Percentiles rank a stretch among this genome's conserved stretches.
Evolutionary conservation across 2,888 invertebrate genomes (phyloP).

Genomic region (Aphodius granarius): DNA sequence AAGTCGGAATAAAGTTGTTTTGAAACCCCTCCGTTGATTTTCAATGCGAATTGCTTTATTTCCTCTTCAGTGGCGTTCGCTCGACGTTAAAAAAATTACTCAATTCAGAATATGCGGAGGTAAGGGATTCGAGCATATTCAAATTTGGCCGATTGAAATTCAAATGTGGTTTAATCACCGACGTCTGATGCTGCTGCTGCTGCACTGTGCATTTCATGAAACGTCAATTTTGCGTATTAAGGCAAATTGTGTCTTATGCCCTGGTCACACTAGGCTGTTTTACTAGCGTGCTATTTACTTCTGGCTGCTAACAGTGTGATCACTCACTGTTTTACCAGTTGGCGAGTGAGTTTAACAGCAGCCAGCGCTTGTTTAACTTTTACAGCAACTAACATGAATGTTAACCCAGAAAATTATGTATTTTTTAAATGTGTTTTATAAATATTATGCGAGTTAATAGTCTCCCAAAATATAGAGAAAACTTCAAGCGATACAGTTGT

Average conservation of each 20-base stretch:
- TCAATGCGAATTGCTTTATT: neutral
- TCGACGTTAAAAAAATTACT: neutral
- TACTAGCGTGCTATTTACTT: no score
- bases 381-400: no score
- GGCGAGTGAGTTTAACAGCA: no score
- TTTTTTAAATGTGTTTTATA: no score
- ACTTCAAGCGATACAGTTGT: no score
- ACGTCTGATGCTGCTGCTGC: neutral
- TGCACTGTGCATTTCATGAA: neutral
- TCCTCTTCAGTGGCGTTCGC: slow-evolving; percentile 3
- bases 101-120: neutral
- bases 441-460: no score
- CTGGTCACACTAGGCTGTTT: no score
- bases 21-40: neutral
- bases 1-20: neutral
- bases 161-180: neutral
- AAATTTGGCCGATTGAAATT: neutral
- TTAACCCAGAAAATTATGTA: no score
- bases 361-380: no score
- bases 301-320: no score
- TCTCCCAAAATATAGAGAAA: no score
- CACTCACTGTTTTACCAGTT: no score
- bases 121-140: neutral
- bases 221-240: neutral
- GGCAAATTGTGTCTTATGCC: neutral